Conservation (phyloP, 1,140 invertebrate genomes). For the Drosophila ambigua region DNA sequence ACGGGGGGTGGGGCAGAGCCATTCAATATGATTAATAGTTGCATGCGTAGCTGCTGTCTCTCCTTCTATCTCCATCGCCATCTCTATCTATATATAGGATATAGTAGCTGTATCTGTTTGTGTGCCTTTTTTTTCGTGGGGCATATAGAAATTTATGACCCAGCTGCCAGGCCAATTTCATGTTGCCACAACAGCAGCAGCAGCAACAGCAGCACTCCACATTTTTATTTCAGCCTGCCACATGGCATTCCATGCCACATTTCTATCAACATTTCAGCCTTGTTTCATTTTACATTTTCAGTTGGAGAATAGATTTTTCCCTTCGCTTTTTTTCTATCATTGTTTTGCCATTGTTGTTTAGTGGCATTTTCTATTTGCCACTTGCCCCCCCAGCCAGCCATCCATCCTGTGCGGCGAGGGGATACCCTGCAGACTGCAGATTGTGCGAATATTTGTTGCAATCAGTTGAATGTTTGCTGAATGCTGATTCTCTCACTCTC, state of each 20-base stretch:
- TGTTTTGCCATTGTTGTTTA: slow-evolving; percentile 3
- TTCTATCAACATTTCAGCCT: slow-evolving; percentile 20
- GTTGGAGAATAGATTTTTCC: neutral
- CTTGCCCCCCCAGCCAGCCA: no score
- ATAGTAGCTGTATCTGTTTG: neutral
- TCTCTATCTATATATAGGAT: neutral
- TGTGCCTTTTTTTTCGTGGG: neutral
- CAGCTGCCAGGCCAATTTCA: slow-evolving; percentile 69
- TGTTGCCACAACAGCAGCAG: slow-evolving; percentile 43
- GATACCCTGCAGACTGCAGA: no score
- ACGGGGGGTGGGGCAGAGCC: slow-evolving; percentile 24
- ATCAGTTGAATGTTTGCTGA: no score
- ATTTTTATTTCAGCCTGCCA: slow-evolving; percentile 17
- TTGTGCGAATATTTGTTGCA: no score
- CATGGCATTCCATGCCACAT: slow-evolving; percentile 14
- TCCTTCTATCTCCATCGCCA: neutral
- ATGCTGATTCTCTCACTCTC: no score
- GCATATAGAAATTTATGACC: slow-evolving; percentile 65
- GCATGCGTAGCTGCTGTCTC: slow-evolving; percentile 67
- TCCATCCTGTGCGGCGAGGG: no score
- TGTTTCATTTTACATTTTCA: slow-evolving; percentile 6
- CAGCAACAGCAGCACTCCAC: neutral
- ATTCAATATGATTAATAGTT: slow-evolving; percentile 81
- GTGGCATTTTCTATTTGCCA: slow-evolving; percentile 5
- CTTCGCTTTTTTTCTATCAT: slow-evolving; percentile 2